phyloP scores from a whole-genome alignment of 2,888 invertebrate genomes.

The Altica lythri region DNA sequence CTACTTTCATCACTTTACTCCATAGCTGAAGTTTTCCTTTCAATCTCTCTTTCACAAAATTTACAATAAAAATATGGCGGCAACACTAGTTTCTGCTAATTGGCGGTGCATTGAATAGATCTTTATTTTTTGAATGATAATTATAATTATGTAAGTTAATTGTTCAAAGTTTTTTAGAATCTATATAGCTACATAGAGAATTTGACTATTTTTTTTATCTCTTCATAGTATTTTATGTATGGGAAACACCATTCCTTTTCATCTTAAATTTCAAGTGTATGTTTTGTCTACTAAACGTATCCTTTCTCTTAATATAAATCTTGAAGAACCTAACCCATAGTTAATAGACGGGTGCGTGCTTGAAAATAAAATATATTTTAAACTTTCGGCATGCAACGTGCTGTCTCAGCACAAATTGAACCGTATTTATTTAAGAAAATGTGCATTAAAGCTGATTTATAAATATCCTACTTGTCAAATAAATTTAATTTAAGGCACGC shows the following conservation, averaged over 20 bases:
- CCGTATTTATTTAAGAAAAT: conserved; percentile 36
- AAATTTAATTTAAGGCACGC: conserved; percentile 32
- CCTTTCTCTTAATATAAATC: conserved; percentile 31
- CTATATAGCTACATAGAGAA: no score
- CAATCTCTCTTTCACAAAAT: no score
- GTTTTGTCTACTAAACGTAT: conserved; percentile 40
- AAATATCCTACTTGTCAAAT: conserved; percentile 33
- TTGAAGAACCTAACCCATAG: conserved; percentile 25
- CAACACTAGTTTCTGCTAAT: no score
- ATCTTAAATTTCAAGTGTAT: conserved; percentile 20
- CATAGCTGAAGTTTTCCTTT: no score
- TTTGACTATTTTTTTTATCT: no score
- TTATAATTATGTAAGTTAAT: no score
- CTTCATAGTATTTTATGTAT: no score
- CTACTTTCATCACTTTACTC: no score
- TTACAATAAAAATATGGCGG: no score
- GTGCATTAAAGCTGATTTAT: conserved; percentile 33
- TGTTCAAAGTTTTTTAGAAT: no score
- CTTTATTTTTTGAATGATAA: no score
- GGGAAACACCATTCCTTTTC: background rate
- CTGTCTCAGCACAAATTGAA: conserved; percentile 34
- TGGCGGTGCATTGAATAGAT: no score
- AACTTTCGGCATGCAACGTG: conserved; percentile 36
- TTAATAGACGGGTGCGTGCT: conserved; percentile 38
- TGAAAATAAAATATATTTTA: conserved; percentile 40